Evolutionary conservation across 2,113 vertebrate genomes (phyloP).

Genomic region (Ahaetulla prasina): DNA sequence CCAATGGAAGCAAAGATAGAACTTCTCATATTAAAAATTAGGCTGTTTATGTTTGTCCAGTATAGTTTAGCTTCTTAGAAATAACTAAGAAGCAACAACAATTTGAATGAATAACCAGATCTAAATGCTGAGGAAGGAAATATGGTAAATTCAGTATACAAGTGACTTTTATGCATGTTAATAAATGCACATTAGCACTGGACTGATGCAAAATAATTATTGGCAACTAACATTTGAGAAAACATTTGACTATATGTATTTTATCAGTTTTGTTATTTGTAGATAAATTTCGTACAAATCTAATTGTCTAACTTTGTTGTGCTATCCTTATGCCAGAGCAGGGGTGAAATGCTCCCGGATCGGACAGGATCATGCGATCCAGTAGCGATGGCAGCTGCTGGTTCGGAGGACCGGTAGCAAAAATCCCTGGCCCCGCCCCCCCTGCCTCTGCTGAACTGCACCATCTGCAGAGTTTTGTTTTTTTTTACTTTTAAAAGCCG

Average conservation of each 20-base stretch:
- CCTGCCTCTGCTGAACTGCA: no score
- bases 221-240: background rate
- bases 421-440: no score
- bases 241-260: constrained; percentile 17
- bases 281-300: constrained; percentile 9
- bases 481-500: no score
- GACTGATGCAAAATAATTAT: constrained; percentile 23
- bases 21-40: background rate
- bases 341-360: no score
- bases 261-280: constrained; percentile 34
- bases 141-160: background rate
- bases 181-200: constrained; percentile 29
- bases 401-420: no score
- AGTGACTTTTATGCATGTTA: constrained; percentile 18
- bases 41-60: background rate
- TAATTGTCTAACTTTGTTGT: constrained; percentile 26
- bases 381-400: no score
- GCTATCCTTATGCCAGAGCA: constrained; percentile 31
- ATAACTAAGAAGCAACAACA: background rate
- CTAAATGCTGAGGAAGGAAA: background rate
- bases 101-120: background rate
- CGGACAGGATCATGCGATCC: no score
- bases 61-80: background rate
- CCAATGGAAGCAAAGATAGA: background rate
- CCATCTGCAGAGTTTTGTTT: no score